Percentiles rank a stretch among this genome's conserved stretches.
Conservation (phyloP, 2,888 invertebrate genomes). For the Torymus auratus region DNA sequence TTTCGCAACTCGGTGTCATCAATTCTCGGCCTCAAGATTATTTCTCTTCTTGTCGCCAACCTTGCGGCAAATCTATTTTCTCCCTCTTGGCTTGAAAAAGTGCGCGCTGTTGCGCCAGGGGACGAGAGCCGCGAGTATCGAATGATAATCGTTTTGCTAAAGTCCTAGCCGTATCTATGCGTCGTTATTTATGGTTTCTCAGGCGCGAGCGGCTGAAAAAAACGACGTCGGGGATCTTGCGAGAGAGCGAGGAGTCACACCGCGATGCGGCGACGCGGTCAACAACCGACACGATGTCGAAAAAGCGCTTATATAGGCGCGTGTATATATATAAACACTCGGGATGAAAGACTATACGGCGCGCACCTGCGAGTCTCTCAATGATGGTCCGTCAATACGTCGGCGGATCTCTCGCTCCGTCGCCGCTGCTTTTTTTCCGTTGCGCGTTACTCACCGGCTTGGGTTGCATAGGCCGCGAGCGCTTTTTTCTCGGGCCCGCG, state of each 20-base stretch:
- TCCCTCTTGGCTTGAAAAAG: background rate
- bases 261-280: slow-evolving; percentile 25
- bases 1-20: too few relatives aligned
- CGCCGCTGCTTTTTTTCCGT: background rate
- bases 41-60: background rate
- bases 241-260: background rate
- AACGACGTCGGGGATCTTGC: slow-evolving; percentile 2
- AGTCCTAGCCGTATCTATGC: slow-evolving; percentile 11
- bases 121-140: slow-evolving; percentile 4
- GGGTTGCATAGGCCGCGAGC: background rate
- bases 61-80: too few relatives aligned
- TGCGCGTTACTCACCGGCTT: slow-evolving; percentile 6
- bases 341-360: slow-evolving; percentile 27
- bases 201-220: slow-evolving; percentile 14
- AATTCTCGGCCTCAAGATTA: background rate
- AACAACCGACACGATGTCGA: slow-evolving; percentile 44
- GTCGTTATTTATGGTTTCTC: slow-evolving; percentile 47
- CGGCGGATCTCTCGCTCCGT: background rate
- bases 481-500: slow-evolving; percentile 20
- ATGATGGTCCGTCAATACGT: slow-evolving; percentile 11
- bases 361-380: slow-evolving; percentile 8
- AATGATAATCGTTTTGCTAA: slow-evolving; percentile 44
- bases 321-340: background rate
- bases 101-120: slow-evolving; percentile 1
- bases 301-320: slow-evolving; percentile 29